Percentiles rank a stretch among this genome's conserved stretches.
These are phyloP conservation scores for Bhutanitis thaidina DNA, from an alignment of 2,888 invertebrate species.

Conservation along the genomic window DNA sequence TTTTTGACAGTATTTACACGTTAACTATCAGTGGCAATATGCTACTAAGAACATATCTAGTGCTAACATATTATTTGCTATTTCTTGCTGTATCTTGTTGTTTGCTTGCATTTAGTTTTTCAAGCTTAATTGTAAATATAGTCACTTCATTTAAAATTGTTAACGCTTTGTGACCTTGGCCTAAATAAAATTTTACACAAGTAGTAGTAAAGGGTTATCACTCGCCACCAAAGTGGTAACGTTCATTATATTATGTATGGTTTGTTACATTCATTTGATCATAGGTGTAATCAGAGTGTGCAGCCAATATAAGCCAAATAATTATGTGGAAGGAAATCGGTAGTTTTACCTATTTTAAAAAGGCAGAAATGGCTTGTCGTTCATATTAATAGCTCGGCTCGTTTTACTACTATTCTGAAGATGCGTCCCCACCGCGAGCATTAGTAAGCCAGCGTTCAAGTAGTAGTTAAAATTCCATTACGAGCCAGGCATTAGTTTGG, in stretches of 20 bases:
- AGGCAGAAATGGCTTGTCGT: no score
- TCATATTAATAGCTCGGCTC: no score
- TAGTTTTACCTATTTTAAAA: no score
- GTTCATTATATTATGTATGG: no score
- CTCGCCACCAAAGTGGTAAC: neutral
- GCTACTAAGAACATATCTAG: neutral
- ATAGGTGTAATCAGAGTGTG: neutral
- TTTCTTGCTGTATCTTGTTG: slow-evolving; percentile 2
- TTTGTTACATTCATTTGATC: neutral
- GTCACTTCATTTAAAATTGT: neutral
- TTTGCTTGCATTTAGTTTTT: slow-evolving; percentile 9
- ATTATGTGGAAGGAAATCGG: no score
- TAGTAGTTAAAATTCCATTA: no score
- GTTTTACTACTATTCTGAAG: no score
- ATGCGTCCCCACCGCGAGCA: no score
- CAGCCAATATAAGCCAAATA: neutral
- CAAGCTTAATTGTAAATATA: neutral
- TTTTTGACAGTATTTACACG: no score
- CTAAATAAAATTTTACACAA: neutral
- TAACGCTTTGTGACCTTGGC: slow-evolving; percentile 3
- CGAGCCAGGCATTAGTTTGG: no score
- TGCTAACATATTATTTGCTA: neutral
- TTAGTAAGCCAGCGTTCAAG: no score
- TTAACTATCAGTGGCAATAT: no score
- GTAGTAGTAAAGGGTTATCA: neutral